Base-by-base conservation (phyloP, 1,140 invertebrate species). In the Sesamia nonagrioides region DNA sequence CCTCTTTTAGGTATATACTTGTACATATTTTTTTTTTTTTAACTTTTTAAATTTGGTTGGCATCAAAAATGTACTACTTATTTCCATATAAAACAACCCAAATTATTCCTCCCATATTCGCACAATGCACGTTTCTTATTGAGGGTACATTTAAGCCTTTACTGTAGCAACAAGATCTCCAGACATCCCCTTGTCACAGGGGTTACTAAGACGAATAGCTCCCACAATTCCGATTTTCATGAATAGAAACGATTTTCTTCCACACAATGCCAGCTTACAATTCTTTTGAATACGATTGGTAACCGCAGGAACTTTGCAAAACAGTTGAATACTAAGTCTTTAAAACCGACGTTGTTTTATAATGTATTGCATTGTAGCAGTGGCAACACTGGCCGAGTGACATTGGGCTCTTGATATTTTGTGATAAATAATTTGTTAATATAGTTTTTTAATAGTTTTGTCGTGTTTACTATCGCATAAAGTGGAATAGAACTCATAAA, bases 151-250 rank as follows among this genome's bases (percentile, higher is more conserved):
- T 61, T 18, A 40, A 37, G 35, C 17, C 37, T 63, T 40, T 63
- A 3, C 35, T 63, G 17, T 42, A 40, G 7, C 15, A 6, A 63
- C 17, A 63, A 63, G 37, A 40, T 17, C 35, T 18, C 8, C n/a
- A 18, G 15, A 21, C 8, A 9, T 7, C 18, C 37, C 35, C 60
- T 11, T 63, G 60, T 42, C 17, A 21, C 37, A 63, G n/a, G 35
- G n/a, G 15, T 50, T 37, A 37, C 37, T 18, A 40, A 63, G 60
- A 63, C 17, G 60, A 60, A 60, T 63, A 3, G 37, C 60, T 63
- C 8, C 60, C 17, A 40, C 35, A 40, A 40, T 63, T 42, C 60
- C 42, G 60, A n/a, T 63, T 40, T 63, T 68, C 40, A 27, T 48
- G 42, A 68, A 45, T 45, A 17, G 17, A 66, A 33, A 33, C n/a